Conservation (phyloP, 2,888 invertebrate species). For the Nemurella pictetii region DNA sequence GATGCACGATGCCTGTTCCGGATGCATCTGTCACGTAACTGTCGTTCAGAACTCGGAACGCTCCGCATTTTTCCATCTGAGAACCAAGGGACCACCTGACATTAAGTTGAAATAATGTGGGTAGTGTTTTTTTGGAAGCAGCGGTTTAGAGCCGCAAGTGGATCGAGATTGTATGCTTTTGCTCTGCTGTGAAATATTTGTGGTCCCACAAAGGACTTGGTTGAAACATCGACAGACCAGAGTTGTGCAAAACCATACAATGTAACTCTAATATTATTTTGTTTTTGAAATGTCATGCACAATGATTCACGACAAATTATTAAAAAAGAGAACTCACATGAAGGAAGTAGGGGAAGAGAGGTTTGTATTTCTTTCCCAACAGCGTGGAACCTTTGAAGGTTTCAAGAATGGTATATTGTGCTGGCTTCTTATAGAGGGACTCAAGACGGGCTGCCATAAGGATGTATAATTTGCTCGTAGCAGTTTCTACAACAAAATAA, state of each 20-base stretch:
- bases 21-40: conserved; percentile 94
- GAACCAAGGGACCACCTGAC: conserved; percentile 17
- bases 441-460: conserved; percentile 82
- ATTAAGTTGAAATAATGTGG: not conserved
- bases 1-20: conserved; percentile 97
- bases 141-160: too few species aligned
- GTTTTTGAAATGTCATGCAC: not conserved
- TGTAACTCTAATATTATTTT: too few species aligned
- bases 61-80: conserved; percentile 58
- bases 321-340: conserved; percentile 51
- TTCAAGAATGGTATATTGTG: conserved; percentile 77
- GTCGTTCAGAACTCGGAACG: conserved; percentile 84
- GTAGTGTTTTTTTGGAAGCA: too few species aligned
- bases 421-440: conserved; percentile 75
- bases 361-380: conserved; percentile 80
- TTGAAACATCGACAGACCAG: too few species aligned
- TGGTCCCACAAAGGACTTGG: too few species aligned
- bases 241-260: too few species aligned
- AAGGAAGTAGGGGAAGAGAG: conserved; percentile 87
- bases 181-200: too few species aligned
- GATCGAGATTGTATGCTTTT: too few species aligned
- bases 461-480: conserved; percentile 70
- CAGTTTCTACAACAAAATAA: conserved; percentile 47
- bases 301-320: not conserved
- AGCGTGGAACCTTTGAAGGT: conserved; percentile 79